phyloP scores from a whole-genome alignment of 2,797 vertebrate genomes.

The Anolis apletophallus region DNA sequence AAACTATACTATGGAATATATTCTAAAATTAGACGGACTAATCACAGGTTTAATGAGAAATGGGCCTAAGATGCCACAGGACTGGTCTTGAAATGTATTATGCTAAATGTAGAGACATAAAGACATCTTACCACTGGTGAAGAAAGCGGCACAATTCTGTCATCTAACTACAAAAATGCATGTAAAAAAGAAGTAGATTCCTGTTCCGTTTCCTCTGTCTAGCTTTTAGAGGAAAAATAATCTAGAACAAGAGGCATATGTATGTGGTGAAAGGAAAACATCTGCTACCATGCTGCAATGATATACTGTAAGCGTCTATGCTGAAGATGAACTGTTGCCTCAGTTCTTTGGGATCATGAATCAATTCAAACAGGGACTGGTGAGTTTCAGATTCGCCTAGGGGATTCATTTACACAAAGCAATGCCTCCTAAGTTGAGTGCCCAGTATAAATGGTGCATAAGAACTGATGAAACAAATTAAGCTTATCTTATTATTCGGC shows the following conservation, averaged over 20 bases:
- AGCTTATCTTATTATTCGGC: too few relatives aligned
- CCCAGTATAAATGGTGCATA: neutral
- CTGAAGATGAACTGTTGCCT: neutral
- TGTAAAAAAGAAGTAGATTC: too few relatives aligned
- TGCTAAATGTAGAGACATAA: neutral
- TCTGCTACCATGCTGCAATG: fast-evolving
- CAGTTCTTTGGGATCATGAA: constrained; percentile 14
- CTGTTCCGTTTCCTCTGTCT: neutral
- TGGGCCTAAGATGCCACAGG: neutral
- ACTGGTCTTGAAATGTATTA: too few relatives aligned
- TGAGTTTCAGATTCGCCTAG: neutral
- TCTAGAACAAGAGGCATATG: neutral
- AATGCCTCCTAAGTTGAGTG: neutral
- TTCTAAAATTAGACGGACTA: neutral
- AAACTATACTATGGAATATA: too few relatives aligned
- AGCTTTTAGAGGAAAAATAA: neutral
- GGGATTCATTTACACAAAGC: neutral
- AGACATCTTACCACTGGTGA: too few relatives aligned
- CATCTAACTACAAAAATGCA: neutral
- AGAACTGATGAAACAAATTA: neutral
- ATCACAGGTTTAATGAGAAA: too few relatives aligned
- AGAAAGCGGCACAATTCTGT: neutral
- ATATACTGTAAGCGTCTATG: neutral
- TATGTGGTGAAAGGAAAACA: neutral
- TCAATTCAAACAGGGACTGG: neutral